Conservation (phyloP, 2,888 invertebrate species). For the Furcula furcula region DNA sequence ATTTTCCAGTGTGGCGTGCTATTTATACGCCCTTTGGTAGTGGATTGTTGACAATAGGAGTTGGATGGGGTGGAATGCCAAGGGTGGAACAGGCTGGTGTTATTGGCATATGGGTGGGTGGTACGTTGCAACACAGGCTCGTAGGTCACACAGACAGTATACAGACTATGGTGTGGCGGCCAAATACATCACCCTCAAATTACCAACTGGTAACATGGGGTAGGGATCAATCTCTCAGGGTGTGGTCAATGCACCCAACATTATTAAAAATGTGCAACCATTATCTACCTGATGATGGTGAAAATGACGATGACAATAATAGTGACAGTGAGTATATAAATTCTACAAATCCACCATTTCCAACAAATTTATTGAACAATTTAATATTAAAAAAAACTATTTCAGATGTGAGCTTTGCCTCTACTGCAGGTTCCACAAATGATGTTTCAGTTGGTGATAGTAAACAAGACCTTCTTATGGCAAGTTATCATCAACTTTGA, state of each 20-base stretch:
- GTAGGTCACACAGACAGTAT: constrained; percentile 98
- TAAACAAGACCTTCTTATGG: constrained; percentile 68
- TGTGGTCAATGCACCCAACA: constrained; percentile 94
- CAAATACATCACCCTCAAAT: constrained; percentile 84
- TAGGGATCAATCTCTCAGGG: constrained; percentile 93
- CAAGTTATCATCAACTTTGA: too few species aligned
- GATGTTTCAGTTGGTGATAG: constrained; percentile 57
- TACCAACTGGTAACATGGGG: constrained; percentile 97
- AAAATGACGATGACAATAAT: constrained; percentile 76
- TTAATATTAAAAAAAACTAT: constrained; percentile 14
- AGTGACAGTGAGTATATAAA: constrained; percentile 62
- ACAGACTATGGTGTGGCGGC: constrained; percentile 96
- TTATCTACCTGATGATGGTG: constrained; percentile 84
- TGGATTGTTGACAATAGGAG: constrained; percentile 94
- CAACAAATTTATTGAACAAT: background rate
- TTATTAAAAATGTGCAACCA: constrained; percentile 89
- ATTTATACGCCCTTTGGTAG: constrained; percentile 96
- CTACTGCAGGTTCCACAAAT: constrained; percentile 64
- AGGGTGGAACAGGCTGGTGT: constrained; percentile 89
- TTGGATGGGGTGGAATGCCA: constrained; percentile 90
- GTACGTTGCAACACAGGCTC: constrained; percentile 92
- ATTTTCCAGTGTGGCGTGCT: constrained; percentile 95
- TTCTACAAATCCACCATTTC: too few species aligned
- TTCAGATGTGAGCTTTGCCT: constrained; percentile 69
- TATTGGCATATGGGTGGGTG: constrained; percentile 78